phyloP scores from a whole-genome alignment of 2,888 invertebrate species.

The Syrphus vitripennis region DNA sequence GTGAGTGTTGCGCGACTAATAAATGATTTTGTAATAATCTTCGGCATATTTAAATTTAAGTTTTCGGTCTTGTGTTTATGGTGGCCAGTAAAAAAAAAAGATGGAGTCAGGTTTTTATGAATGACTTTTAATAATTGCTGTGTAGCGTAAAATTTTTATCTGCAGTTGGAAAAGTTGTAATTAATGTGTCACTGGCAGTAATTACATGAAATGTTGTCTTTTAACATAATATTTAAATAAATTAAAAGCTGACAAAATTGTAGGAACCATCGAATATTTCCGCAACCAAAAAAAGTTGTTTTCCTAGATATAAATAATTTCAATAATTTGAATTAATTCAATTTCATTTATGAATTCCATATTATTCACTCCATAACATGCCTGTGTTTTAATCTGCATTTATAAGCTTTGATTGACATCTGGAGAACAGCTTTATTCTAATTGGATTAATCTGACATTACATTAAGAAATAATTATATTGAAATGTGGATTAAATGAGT shows the following conservation, averaged over 20 bases:
- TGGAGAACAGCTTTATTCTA: no score
- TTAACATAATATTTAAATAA: background rate
- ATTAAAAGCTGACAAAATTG: background rate
- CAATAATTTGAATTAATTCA: no score
- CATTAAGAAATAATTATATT: no score
- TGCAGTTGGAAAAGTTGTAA: slow-evolving; percentile 47
- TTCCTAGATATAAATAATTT: no score
- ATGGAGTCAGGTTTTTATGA: slow-evolving; percentile 34
- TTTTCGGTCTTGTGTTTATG: background rate
- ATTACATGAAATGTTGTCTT: slow-evolving; percentile 31
- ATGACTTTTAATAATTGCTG: slow-evolving; percentile 47
- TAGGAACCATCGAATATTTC: no score
- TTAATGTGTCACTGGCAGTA: slow-evolving; percentile 45
- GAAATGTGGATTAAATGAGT: no score
- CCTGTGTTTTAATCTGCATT: no score
- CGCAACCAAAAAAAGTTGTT: no score
- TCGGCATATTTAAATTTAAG: slow-evolving; percentile 3
- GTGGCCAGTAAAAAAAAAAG: background rate
- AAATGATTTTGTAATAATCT: slow-evolving; percentile 63
- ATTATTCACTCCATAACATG: no score
- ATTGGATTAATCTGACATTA: no score
- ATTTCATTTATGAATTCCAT: no score
- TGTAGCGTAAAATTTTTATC: slow-evolving; percentile 31
- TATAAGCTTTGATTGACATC: no score
- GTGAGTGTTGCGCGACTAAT: slow-evolving; percentile 6